Evolutionary conservation across 2,797 vertebrate genomes (phyloP).

Genomic region (Brachymystax lenok): DNA sequence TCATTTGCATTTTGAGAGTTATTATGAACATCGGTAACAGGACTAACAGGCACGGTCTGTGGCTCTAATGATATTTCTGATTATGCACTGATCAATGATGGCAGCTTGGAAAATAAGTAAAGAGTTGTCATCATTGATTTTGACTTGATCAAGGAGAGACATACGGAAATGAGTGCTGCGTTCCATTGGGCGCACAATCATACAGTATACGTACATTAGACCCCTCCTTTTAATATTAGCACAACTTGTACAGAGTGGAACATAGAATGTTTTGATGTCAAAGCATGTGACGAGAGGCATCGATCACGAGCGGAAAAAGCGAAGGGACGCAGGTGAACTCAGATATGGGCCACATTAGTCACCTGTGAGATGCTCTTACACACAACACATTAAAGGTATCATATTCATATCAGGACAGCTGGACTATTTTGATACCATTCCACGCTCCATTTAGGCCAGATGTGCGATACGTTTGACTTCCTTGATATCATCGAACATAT

Average conservation of each 20-base stretch:
- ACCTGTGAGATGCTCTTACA: not conserved
- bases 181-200: slow-evolving; percentile 43
- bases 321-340: not conserved
- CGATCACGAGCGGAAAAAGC: not conserved
- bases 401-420: slow-evolving; percentile 60
- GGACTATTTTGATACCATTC: slow-evolving; percentile 66
- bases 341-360: not conserved
- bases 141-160: slow-evolving; percentile 64
- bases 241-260: slow-evolving; percentile 9
- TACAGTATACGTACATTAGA: slow-evolving; percentile 28
- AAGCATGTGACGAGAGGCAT: slow-evolving; percentile 9
- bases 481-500: slow-evolving; percentile 47
- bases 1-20: slow-evolving; percentile 79
- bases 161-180: slow-evolving; percentile 66
- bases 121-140: slow-evolving; percentile 67
- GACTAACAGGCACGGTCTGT: slow-evolving; percentile 65
- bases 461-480: slow-evolving; percentile 57
- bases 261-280: slow-evolving; percentile 20
- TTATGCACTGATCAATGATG: slow-evolving; percentile 68
- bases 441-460: slow-evolving; percentile 67
- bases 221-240: slow-evolving; percentile 17
- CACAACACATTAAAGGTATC: slow-evolving; percentile 31
- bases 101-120: slow-evolving; percentile 73
- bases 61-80: slow-evolving; percentile 78
- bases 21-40: slow-evolving; percentile 66